Percentiles rank a stretch among this genome's conserved stretches.
Evolutionary conservation across 2,113 vertebrate genomes (phyloP).

Genomic region (Cyprinodon variegatus): DNA sequence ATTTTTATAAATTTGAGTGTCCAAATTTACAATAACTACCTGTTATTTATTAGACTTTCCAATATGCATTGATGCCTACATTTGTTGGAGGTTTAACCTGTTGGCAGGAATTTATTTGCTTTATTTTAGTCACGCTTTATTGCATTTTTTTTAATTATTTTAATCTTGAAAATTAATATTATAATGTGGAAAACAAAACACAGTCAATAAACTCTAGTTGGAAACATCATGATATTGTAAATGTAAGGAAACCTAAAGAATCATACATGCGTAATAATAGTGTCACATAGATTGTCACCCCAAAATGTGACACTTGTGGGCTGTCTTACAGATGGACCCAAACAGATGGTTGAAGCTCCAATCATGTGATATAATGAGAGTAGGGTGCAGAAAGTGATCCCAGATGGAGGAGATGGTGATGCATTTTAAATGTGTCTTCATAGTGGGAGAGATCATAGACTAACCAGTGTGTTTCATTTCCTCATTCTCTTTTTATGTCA

Average conservation of each 20-base stretch:
- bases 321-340: constrained; percentile 34
- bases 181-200: neutral
- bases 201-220: too few relatives aligned
- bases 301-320: constrained; percentile 12
- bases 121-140: too few relatives aligned
- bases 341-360: constrained; percentile 42
- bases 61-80: too few relatives aligned
- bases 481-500: constrained; percentile 21
- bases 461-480: constrained; percentile 5
- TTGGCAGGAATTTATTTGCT: too few relatives aligned
- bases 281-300: neutral
- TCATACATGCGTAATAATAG: neutral
- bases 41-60: too few relatives aligned
- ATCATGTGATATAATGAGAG: constrained; percentile 33
- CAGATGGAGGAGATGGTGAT: constrained; percentile 27
- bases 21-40: too few relatives aligned
- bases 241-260: too few relatives aligned
- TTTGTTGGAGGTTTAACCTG: too few relatives aligned
- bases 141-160: neutral
- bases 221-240: neutral
- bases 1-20: too few relatives aligned
- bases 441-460: constrained; percentile 8
- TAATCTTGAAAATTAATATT: neutral
- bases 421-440: constrained; percentile 19
- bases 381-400: neutral